Conservation (phyloP, 2,797 vertebrate genomes). For the Myotis planiceps region DNA sequence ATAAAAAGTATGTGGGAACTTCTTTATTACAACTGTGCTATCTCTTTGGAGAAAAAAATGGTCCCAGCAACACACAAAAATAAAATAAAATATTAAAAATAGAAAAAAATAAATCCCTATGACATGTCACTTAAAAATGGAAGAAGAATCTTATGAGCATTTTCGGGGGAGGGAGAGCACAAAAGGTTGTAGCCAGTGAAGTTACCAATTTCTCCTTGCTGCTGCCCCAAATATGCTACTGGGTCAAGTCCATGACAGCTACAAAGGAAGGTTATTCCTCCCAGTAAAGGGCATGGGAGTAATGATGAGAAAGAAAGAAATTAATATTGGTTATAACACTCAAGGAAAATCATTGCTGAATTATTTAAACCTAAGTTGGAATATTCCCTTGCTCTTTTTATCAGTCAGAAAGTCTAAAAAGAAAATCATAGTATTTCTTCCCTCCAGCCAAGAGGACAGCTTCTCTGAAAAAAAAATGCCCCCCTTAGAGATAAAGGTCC, state of each 20-base stretch:
- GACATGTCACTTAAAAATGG: constrained; percentile 36
- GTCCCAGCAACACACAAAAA: constrained; percentile 34
- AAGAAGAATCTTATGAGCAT: constrained; percentile 40
- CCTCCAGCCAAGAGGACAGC: constrained; percentile 24
- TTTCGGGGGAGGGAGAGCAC: neutral
- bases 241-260: constrained; percentile 47
- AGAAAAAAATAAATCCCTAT: constrained; percentile 37
- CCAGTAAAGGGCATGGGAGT: constrained; percentile 64
- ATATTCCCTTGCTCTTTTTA: constrained; percentile 59
- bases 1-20: constrained; percentile 65
- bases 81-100: constrained; percentile 52
- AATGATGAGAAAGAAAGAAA: constrained; percentile 76
- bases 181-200: constrained; percentile 47
- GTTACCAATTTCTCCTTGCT: constrained; percentile 70
- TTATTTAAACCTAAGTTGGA: constrained; percentile 77
- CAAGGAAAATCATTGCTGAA: constrained; percentile 61
- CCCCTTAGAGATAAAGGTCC: constrained; percentile 30
- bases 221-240: neutral
- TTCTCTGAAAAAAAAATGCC: constrained; percentile 10
- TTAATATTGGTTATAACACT: constrained; percentile 76
- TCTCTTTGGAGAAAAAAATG: constrained; percentile 52
- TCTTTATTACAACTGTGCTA: constrained; percentile 77
- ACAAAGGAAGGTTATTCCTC: constrained; percentile 77
- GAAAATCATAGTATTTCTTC: constrained; percentile 47
- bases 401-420: constrained; percentile 64